Evolutionary conservation across 2,888 invertebrate genomes (phyloP).

Genomic region (Sepioteuthis lessoniana): DNA sequence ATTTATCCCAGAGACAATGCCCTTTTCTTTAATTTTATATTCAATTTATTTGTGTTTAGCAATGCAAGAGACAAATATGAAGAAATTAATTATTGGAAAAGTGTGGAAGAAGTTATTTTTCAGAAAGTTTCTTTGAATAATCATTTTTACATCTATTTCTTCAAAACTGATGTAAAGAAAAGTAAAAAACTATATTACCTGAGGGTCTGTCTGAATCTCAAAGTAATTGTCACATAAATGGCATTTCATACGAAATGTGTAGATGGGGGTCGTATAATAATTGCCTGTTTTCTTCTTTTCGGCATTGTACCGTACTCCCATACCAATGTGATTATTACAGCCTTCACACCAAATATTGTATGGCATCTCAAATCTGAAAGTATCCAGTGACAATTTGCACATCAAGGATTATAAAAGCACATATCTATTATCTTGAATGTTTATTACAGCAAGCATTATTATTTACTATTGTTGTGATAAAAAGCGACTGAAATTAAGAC

Average conservation of each 20-base stretch:
- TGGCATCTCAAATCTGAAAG: constrained; percentile 93
- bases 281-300: constrained; percentile 85
- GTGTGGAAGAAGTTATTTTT: no score
- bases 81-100: no score
- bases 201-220: constrained; percentile 98
- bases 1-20: no score
- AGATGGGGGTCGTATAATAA: constrained; percentile 98
- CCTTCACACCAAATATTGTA: constrained; percentile 99
- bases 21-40: no score
- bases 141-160: no score
- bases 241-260: constrained; percentile 99
- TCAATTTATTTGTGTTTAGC: no score
- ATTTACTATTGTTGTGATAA: no score
- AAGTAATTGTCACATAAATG: constrained; percentile 97
- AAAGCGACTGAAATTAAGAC: no score
- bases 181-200: constrained; percentile 77
- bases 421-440: not conserved
- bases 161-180: no score
- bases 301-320: constrained; percentile 96
- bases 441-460: no score
- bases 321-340: constrained; percentile 97
- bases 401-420: not conserved
- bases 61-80: no score
- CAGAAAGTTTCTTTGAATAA: no score
- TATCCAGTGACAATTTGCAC: not conserved